These are phyloP conservation scores for Caenorhabditis remanei DNA, from an alignment of 1,140 invertebrate genomes.

Conservation along the genomic window DNA sequence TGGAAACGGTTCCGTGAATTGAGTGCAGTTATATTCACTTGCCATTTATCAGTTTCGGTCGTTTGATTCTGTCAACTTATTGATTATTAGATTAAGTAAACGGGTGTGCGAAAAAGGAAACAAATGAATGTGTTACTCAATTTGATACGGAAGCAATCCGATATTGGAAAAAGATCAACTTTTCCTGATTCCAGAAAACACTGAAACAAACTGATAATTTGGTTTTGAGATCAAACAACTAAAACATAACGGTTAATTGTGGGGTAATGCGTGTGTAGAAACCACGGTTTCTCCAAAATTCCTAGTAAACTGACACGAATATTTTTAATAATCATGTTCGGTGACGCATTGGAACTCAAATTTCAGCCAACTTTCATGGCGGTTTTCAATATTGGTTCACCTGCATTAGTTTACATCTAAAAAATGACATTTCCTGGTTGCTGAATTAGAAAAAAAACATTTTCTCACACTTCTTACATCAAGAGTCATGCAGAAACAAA, in stretches of 20 bases:
- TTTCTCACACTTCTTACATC: too few relatives aligned
- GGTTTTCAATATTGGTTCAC: not conserved
- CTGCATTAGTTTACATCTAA: not conserved
- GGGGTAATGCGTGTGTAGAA: not conserved
- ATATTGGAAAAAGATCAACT: not conserved
- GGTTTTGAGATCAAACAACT: not conserved
- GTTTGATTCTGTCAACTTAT: not conserved
- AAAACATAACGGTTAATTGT: not conserved
- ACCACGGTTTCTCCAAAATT: not conserved
- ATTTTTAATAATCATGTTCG: not conserved
- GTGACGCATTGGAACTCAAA: not conserved
- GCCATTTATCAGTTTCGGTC: not conserved
- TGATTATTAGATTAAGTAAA: slow-evolving; percentile 8
- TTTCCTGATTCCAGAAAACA: not conserved
- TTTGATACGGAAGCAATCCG: not conserved
- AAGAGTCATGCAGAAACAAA: too few relatives aligned
- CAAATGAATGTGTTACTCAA: not conserved
- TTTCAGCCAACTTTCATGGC: not conserved
- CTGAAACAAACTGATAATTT: not conserved
- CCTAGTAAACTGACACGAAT: not conserved
- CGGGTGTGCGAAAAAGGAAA: not conserved
- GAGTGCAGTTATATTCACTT: not conserved
- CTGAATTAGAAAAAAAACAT: too few relatives aligned
- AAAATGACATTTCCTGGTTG: not conserved
- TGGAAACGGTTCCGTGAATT: slow-evolving; percentile 9